Conservation (phyloP, 35 echinoderm and acorn worm genomes). For the Ophiothrix spiculata region DNA sequence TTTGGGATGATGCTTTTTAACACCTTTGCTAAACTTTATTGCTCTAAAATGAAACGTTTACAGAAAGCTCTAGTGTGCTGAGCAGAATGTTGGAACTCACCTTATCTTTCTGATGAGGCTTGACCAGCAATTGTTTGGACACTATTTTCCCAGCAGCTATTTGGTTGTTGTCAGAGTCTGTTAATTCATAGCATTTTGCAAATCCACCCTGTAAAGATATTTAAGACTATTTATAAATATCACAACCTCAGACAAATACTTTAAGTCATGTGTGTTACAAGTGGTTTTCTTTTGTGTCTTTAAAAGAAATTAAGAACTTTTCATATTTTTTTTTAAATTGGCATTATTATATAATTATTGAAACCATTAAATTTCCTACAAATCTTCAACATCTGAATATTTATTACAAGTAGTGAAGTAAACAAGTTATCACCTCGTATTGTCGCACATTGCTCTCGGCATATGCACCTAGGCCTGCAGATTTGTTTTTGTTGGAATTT, state of each 20-base stretch:
- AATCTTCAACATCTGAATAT: background rate
- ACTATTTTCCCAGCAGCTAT: slow-evolving; percentile 95
- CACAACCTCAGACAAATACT: background rate
- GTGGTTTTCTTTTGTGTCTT: background rate
- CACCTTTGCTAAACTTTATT: too few relatives aligned
- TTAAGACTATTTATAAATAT: background rate
- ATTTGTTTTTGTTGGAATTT: too few relatives aligned
- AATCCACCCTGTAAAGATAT: slow-evolving; percentile 84
- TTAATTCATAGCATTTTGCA: slow-evolving; percentile 98
- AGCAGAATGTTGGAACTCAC: slow-evolving; percentile 34
- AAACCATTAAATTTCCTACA: background rate
- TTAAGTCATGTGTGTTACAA: background rate
- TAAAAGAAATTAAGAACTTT: background rate
- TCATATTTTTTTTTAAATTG: background rate
- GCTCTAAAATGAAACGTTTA: too few relatives aligned
- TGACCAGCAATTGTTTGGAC: slow-evolving; percentile 75
- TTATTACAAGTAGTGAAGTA: too few relatives aligned
- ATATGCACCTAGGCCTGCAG: too few relatives aligned
- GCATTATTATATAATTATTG: background rate
- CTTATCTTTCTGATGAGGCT: slow-evolving; percentile 97
- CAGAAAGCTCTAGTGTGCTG: too few relatives aligned
- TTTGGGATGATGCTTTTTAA: too few relatives aligned
- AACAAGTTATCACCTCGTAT: too few relatives aligned
- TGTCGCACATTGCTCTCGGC: too few relatives aligned
- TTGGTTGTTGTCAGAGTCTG: slow-evolving; percentile 61